phyloP scores from a whole-genome alignment of 2,888 invertebrate species.

The Alentia gelatinosa region DNA sequence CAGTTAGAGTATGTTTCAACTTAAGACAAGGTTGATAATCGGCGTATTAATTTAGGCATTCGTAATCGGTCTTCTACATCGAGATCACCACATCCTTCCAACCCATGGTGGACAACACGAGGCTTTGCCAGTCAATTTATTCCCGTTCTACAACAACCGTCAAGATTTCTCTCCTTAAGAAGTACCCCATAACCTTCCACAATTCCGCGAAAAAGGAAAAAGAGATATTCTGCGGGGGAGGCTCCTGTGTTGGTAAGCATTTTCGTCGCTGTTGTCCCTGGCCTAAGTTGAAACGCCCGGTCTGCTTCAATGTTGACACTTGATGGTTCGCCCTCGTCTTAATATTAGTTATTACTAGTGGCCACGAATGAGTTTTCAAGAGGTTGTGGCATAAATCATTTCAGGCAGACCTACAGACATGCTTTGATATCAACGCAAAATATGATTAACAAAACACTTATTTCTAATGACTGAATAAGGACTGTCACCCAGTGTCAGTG shows the following conservation, averaged over 20 bases:
- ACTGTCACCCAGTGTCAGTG: too few relatives aligned
- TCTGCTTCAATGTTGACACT: neutral
- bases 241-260: slow-evolving; percentile 35
- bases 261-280: neutral
- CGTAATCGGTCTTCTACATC: too few relatives aligned
- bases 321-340: neutral
- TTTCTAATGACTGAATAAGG: too few relatives aligned
- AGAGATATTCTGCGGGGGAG: slow-evolving; percentile 44
- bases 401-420: too few relatives aligned
- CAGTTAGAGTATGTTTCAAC: too few relatives aligned
- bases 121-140: neutral
- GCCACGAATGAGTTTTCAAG: neutral
- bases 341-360: neutral
- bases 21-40: too few relatives aligned
- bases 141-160: neutral
- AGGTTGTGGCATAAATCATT: neutral
- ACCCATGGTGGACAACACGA: slow-evolving; percentile 12
- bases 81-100: neutral
- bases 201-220: slow-evolving; percentile 54
- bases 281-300: neutral
- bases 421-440: too few relatives aligned
- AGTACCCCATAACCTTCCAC: slow-evolving; percentile 42
- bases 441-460: too few relatives aligned
- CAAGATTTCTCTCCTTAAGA: slow-evolving; percentile 36
- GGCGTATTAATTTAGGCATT: too few relatives aligned